Evolutionary conservation across 2,113 vertebrate species (phyloP), one percentile per base, ranked within the genome.

Genomic region (Tragelaphus buxtoni): DNA sequence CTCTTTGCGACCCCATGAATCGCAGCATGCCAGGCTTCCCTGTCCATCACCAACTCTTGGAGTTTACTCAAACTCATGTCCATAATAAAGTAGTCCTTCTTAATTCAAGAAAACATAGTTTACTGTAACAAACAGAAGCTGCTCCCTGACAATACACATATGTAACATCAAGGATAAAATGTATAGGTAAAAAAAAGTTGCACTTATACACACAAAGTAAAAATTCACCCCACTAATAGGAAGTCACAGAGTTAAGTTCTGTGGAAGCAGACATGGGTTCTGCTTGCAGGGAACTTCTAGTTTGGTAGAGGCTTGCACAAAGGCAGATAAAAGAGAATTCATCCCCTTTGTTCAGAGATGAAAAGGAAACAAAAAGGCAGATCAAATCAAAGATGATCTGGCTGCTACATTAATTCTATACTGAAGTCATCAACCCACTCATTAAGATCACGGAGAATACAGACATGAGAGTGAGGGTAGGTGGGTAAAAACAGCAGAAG

Each of bases 221-320:
- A 93, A 84, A 82, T n/a, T 61, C 35, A 49, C 14, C 42, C 28
- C 49, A 61, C 5, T 49, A 63, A 91, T 22, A 56, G 3, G 74
- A 94, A 97, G 92, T 84, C 74, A 95, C 88, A 81, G 49, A 51
- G n/a, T n/a, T 55, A 35, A 42, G 84, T 42, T 82, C 45, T 74
- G 32, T n/a, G 58, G 83, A 88, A 85, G 56, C 5, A 89, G 55
- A 90, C 32, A 32, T 5, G 39, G 35, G 80, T 82, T 69, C 79
- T 32, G 84, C 83, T 79, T 51, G 91, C 53, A 12, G 16, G 60
- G 42, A 88, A 32, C 56, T 56, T 93, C 79, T 18, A 30, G 58
- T 83, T 16, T 79, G 65, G 26, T 4, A 24, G n/a, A 90, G 26
- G 20, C 81, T 55, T 81, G 22, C 8, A 32, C 22, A 80, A 32